A percentile compares a stretch with the other conserved stretches of the same genome.
These are phyloP conservation scores for Bagarius yarrelli DNA, from an alignment of 2,113 vertebrate genomes.

Conservation along the genomic window DNA sequence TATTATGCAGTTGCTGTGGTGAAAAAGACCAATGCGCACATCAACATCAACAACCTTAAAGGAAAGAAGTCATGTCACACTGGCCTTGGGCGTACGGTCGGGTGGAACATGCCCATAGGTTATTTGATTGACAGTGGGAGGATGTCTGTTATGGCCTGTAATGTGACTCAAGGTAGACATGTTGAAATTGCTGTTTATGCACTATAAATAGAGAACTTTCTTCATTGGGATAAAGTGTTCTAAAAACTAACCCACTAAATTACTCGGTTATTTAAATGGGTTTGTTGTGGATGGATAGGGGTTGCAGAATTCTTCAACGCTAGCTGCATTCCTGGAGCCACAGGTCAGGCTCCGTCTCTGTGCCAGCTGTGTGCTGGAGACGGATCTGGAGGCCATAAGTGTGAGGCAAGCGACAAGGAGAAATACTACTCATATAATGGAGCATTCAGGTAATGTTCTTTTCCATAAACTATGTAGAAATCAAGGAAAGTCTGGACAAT, in stretches of 20 bases:
- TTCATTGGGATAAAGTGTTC: background rate
- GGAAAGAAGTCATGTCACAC: constrained; percentile 87
- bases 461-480: background rate
- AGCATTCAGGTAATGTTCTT: constrained; percentile 82
- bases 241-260: background rate
- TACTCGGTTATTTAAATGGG: background rate
- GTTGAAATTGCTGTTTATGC: background rate
- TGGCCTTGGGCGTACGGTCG: constrained; percentile 80
- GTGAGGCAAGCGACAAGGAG: constrained; percentile 73
- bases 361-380: constrained; percentile 84
- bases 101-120: constrained; percentile 90
- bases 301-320: constrained; percentile 83
- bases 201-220: background rate
- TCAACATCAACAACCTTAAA: constrained; percentile 79
- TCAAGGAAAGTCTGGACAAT: background rate
- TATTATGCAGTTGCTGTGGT: constrained; percentile 91
- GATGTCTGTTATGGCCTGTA: constrained; percentile 84
- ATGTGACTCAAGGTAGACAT: constrained; percentile 75
- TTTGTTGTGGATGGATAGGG: constrained; percentile 65
- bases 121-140: constrained; percentile 80
- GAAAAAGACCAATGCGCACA: constrained; percentile 63
- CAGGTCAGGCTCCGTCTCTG: constrained; percentile 69
- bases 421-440: constrained; percentile 83
- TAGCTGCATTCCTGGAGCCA: constrained; percentile 88
- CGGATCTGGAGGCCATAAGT: constrained; percentile 62